Evolutionary conservation across 2,113 vertebrate species (phyloP), one percentile per base, ranked within the genome.

Genomic region (Actenoides lindsayi): DNA sequence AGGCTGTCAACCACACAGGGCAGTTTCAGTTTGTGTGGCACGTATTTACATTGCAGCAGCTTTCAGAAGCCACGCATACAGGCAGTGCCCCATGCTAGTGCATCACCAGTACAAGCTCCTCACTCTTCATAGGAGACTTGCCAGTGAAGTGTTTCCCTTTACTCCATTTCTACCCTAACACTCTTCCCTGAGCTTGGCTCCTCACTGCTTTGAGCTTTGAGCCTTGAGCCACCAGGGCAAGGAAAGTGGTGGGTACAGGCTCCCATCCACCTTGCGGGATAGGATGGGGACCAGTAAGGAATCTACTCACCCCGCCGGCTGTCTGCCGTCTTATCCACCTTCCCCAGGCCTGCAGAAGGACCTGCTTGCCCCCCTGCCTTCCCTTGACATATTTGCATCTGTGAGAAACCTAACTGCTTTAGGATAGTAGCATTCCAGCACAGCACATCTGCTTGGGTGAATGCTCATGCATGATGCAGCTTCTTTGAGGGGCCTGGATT

Each of bases 231-330:
- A 11, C 37, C 0, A 6, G 27, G 4, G 9, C 8, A 2, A 62
- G 16, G 42, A 10, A 77, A 56, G 85, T 0, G 0, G 30, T 33
- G n/a, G 15, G 20, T 2, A 2, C 25, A 71, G 53, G 17, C n/a
- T 60, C 27, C 11, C 17, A 42, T 13, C 16, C 27, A 14, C 23
- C 50, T 41, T 50, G 41, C 27, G 44, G 41, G 21, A 7, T 46
- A 65, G 13, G 12, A 2, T 13, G 8, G 15, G 54, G 28, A 79
- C 15, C 35, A 33, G 48, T 37, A 42, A 56, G 30, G 63, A 24
- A 67, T 41, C 7, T 60, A 4, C 19, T 44, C 0, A 0, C 5
- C 11, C 48, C 28, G 62, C 35, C 71, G 75, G 35, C 31, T 33
- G 7, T 19, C 51, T 86, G n/a, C 41, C 21, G 19, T 5, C 65